phyloP scores from a whole-genome alignment of 2,797 vertebrate species.

The Ctenopoma kingsleyae region DNA sequence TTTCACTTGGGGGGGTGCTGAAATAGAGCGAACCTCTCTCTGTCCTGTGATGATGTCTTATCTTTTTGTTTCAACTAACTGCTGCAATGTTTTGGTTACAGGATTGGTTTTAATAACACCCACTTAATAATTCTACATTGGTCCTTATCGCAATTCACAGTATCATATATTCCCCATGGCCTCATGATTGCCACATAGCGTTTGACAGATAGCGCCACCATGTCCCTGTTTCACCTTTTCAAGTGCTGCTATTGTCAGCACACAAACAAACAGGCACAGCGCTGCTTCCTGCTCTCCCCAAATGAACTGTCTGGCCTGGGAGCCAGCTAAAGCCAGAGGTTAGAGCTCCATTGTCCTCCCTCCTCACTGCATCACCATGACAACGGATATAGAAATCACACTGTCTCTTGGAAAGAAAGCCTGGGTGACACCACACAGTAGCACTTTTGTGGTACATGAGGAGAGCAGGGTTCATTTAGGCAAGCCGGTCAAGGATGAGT shows the following conservation, averaged over 20 bases:
- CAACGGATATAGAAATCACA: constrained; percentile 99
- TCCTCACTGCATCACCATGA: constrained; percentile 95
- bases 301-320: constrained; percentile 91
- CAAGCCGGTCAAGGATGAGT: constrained; percentile 92
- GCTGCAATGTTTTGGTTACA: constrained; percentile 21
- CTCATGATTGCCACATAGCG: constrained; percentile 6
- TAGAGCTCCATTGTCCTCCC: constrained; percentile 94
- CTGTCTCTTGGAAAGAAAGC: constrained; percentile 95
- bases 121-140: constrained; percentile 8
- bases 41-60: constrained; percentile 62
- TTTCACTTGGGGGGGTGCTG: constrained; percentile 39
- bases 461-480: constrained; percentile 93
- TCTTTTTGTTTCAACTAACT: constrained; percentile 28
- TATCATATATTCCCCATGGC: constrained; percentile 4
- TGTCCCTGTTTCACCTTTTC: constrained; percentile 66
- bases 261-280: constrained; percentile 92
- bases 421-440: constrained; percentile 96
- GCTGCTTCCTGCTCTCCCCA: constrained; percentile 90
- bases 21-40: constrained; percentile 75
- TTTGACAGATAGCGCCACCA: constrained; percentile 54
- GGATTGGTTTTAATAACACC: constrained; percentile 23
- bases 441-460: constrained; percentile 93
- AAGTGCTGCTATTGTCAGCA: constrained; percentile 74
- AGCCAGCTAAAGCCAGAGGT: constrained; percentile 93
- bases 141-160: constrained; percentile 4